Conservation (phyloP, 2,888 invertebrate species). For the Podotricha telesiphe region DNA sequence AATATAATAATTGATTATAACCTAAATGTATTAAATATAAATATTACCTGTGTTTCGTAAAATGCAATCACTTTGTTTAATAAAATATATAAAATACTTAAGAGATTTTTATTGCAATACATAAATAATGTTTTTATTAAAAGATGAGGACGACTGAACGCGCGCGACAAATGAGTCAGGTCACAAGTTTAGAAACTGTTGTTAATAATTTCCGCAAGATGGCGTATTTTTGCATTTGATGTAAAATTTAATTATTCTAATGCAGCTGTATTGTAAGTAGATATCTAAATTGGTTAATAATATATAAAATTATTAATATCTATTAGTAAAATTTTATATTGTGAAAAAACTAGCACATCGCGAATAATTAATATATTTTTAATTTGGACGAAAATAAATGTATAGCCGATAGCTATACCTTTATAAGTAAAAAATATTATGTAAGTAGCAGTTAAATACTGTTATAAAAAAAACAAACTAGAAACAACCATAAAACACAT, state of each 20-base stretch:
- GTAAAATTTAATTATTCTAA: neutral
- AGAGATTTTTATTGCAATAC: neutral
- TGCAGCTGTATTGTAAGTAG: neutral
- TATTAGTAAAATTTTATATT: neutral
- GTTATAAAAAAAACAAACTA: no score
- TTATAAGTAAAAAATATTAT: no score
- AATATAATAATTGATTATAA: neutral
- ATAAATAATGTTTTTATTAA: neutral
- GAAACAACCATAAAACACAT: no score
- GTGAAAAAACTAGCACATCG: neutral
- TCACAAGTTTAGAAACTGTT: neutral
- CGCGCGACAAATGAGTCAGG: neutral
- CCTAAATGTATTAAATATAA: neutral
- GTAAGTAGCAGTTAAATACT: no score
- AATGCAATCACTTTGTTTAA: neutral
- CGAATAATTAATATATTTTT: no score
- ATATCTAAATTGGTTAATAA: neutral
- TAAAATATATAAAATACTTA: neutral
- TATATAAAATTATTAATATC: neutral
- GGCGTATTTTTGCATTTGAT: neutral
- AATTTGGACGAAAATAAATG: no score
- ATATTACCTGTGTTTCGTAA: neutral
- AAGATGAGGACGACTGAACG: neutral
- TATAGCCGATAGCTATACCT: no score
- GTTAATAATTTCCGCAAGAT: constrained; percentile 2